Evolutionary conservation across 2,888 invertebrate species (phyloP), one percentile per base, ranked within the genome.

Genomic region (Zygogramma bicolorata): DNA sequence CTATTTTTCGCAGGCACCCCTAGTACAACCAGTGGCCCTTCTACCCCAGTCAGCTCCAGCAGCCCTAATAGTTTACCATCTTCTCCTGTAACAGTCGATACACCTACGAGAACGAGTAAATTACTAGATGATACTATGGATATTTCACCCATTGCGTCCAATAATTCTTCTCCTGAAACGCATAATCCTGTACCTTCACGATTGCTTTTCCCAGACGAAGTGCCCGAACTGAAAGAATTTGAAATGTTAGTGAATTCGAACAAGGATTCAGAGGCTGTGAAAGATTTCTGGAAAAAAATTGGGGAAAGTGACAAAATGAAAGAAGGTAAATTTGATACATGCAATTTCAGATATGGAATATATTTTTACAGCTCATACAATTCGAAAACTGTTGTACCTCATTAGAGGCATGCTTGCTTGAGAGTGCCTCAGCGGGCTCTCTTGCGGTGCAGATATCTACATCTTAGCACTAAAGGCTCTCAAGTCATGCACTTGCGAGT

Each of bases 121-220:
- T 89, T 92, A 71, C 81, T 91, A 15, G 88, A 89, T 78, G 88
- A 88, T 74, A 91, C 91, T 7, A 77, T 88, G 18, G 89, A 91
- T 82, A 91, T 92, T 83, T 92, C 91, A 0, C 92, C 91, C 0
- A 91, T 91, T 71, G 89, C 88, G 83, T 84, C 79, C 0, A 79
- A 80, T 38, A 68, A 67, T 38, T 59, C 70, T 58, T 76, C 77
- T n/a, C 49, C 49, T 5, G 65, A 65, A 38, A 68, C 53, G 15
- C 77, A 75, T 0, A 65, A 15, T 25, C 53, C 69, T 0, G 34
- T 58, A 25, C 10, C 34, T 20, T 46, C 62, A 29, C 13, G 61
- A 15, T 34, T 70, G 10, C 59, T 68, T 18, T 65, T 70, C 27
- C 62, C 20, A 29, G 42, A 61, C 3, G 67, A 70, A 62, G 40